Percentiles rank a stretch among this genome's conserved stretches.
These are phyloP conservation scores for Hoplodrina blanda DNA, from an alignment of 2,888 invertebrate species.

Conservation along the genomic window DNA sequence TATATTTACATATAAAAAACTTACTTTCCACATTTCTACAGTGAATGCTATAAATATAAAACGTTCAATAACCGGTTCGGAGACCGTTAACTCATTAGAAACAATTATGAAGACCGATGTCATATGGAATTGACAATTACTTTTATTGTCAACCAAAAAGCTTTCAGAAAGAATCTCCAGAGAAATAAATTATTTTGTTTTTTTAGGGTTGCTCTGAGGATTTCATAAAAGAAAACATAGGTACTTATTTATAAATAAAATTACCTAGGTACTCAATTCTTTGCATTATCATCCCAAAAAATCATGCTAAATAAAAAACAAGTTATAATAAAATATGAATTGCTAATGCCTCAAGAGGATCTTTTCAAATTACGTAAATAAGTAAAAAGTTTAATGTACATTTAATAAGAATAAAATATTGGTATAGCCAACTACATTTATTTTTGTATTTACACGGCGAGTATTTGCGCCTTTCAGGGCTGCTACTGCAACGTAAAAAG, in stretches of 20 bases:
- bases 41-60: constrained; percentile 63
- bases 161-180: constrained; percentile 26
- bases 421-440: constrained; percentile 31
- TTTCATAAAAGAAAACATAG: background rate
- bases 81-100: constrained; percentile 70
- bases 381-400: constrained; percentile 21
- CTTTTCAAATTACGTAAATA: constrained; percentile 25
- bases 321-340: constrained; percentile 32
- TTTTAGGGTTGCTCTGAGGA: constrained; percentile 39
- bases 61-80: constrained; percentile 65
- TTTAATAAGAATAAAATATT: constrained; percentile 46
- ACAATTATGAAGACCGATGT: constrained; percentile 65
- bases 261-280: background rate
- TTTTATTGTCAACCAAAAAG: constrained; percentile 43
- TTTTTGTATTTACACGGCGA: constrained; percentile 41
- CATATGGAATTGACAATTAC: constrained; percentile 58
- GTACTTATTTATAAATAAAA: background rate
- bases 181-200: constrained; percentile 30
- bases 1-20: constrained; percentile 83
- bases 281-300: background rate
- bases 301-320: constrained; percentile 3
- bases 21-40: constrained; percentile 68
- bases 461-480: constrained; percentile 49
- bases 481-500: constrained; percentile 15
- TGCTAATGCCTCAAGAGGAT: constrained; percentile 33